These are phyloP conservation scores for Elysia crispata DNA, from an alignment of 2,888 invertebrate genomes.

Conservation along the genomic window DNA sequence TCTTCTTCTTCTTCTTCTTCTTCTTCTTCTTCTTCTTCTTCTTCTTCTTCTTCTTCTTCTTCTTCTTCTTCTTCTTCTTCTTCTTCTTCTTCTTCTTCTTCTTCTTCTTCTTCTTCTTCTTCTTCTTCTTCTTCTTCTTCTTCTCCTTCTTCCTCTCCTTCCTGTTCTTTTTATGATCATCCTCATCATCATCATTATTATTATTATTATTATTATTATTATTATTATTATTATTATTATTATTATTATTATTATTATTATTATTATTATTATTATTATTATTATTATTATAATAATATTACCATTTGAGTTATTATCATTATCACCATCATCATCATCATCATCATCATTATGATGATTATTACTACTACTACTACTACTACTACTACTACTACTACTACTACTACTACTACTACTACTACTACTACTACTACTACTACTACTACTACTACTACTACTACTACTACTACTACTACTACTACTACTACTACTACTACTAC, in stretches of 20 bases:
- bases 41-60: conserved; percentile 2
- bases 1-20: too few relatives aligned
- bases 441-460: conserved; percentile 30
- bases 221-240: background rate
- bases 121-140: conserved; percentile 27
- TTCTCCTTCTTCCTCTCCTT: conserved; percentile 31
- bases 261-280: background rate
- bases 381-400: background rate
- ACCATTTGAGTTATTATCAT: background rate
- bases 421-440: background rate
- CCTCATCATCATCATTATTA: conserved; percentile 5
- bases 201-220: background rate
- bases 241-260: background rate
- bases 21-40: too few relatives aligned
- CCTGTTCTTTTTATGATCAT: conserved; percentile 28
- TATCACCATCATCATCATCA: background rate
- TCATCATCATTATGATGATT: conserved; percentile 48
- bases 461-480: conserved; percentile 18
- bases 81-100: background rate
- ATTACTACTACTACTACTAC: background rate
- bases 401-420: conserved; percentile 6
- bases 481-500: conserved; percentile 54
- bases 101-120: conserved; percentile 35
- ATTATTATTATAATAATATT: background rate
- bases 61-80: background rate